Evolutionary conservation across 2,113 vertebrate species (phyloP).

Genomic region (Pangasianodon hypophthalmus): DNA sequence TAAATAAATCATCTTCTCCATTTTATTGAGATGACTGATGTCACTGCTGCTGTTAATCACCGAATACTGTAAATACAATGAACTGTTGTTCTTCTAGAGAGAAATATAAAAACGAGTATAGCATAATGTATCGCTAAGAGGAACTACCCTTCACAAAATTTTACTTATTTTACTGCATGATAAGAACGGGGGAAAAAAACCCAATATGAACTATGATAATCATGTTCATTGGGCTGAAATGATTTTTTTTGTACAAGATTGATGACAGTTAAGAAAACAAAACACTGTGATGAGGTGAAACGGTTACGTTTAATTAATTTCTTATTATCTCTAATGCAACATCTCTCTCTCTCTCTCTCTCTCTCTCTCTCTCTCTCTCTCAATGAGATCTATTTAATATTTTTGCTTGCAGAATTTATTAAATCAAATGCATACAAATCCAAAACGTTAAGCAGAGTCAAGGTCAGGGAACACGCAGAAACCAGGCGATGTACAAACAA

Average conservation of each 20-base stretch:
- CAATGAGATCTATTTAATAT: not conserved
- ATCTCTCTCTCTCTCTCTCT: not conserved
- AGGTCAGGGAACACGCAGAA: not conserved
- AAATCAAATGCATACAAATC: not conserved
- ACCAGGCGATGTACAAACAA: not conserved
- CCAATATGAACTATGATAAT: not conserved
- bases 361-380: not conserved
- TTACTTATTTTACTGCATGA: not conserved
- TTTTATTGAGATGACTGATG: not conserved
- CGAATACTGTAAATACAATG: not conserved
- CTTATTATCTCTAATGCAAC: not conserved
- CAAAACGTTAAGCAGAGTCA: not conserved
- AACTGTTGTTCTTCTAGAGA: not conserved
- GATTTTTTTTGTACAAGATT: not conserved
- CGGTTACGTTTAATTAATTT: constrained; percentile 8
- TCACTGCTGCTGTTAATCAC: not conserved
- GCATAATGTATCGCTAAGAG: not conserved
- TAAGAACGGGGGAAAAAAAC: not conserved
- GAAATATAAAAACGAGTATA: not conserved
- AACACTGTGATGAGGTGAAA: not conserved
- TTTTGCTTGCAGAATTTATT: not conserved
- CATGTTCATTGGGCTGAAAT: not conserved
- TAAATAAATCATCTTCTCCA: not conserved
- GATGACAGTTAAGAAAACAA: not conserved
- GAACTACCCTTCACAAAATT: not conserved